A percentile compares a stretch with the other conserved stretches of the same genome.
These are phyloP conservation scores for Notiomystis cincta DNA, from an alignment of 2,113 vertebrate species.

Conservation along the genomic window DNA sequence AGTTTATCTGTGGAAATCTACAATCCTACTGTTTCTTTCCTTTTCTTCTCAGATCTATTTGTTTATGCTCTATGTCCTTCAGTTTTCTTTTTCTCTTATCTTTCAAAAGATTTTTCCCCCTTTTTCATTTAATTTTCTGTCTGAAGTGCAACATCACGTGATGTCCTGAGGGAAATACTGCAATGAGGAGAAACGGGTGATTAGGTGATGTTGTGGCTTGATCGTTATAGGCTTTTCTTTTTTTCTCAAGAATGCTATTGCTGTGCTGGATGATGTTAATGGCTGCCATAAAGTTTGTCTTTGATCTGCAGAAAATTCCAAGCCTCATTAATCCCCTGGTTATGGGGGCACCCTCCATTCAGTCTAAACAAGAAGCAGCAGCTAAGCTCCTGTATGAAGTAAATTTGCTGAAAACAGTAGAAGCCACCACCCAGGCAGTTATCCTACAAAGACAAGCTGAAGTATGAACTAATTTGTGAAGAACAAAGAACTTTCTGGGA, in stretches of 20 bases:
- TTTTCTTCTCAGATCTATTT: not conserved
- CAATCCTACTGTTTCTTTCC: not conserved
- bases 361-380: constrained; percentile 17
- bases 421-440: constrained; percentile 4
- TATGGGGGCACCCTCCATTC: not conserved
- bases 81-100: not conserved
- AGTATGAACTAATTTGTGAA: constrained; percentile 6
- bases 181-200: not conserved
- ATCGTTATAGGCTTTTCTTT: not conserved
- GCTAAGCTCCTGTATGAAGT: not conserved
- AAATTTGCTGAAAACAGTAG: not conserved
- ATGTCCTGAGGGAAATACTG: not conserved
- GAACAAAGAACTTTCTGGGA: constrained; percentile 20
- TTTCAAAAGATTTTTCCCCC: fast-evolving
- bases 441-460: not conserved
- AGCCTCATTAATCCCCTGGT: constrained; percentile 1
- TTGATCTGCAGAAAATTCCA: constrained; percentile 46
- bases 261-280: not conserved
- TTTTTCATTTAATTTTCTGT: not conserved
- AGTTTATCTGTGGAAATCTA: not conserved
- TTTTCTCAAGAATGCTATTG: constrained; percentile 19
- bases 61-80: not conserved
- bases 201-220: not conserved
- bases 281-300: constrained; percentile 7
- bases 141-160: not conserved